Conservation (phyloP, 23 tunicate genomes). For the Aplidium turbinatum region DNA sequence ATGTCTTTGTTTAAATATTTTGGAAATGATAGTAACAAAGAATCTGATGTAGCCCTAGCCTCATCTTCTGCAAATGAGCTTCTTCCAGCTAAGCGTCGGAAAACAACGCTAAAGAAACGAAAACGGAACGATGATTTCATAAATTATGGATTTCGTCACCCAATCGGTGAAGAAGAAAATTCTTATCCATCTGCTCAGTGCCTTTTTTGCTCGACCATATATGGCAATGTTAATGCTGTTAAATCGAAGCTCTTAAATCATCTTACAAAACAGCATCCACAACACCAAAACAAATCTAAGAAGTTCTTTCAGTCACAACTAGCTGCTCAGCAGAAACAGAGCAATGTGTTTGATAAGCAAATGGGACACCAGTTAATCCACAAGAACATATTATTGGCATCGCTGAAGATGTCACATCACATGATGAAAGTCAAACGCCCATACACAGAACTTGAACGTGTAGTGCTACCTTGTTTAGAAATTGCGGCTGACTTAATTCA, state of each 20-base stretch:
- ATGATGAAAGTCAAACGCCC: constrained; percentile 24
- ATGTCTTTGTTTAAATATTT: too few species aligned
- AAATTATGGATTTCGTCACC: background rate
- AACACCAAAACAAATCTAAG: constrained; percentile 35
- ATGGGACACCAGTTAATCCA: background rate
- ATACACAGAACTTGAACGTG: constrained; percentile 30
- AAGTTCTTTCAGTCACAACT: constrained; percentile 10
- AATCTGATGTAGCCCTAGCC: too few species aligned
- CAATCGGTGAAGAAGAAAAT: background rate
- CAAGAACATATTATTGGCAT: background rate
- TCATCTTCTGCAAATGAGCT: too few species aligned
- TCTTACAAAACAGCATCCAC: constrained; percentile 5
- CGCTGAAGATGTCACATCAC: too few species aligned
- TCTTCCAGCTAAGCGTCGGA: too few species aligned
- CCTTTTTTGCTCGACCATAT: constrained; percentile 12
- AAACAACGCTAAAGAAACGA: constrained; percentile 4
- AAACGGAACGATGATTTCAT: constrained; percentile 20
- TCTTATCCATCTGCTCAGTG: constrained; percentile 18
- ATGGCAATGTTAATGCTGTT: constrained; percentile 1
- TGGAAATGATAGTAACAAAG: too few species aligned
- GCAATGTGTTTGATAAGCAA: background rate
- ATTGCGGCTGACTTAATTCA: constrained; percentile 21
- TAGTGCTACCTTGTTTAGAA: constrained; percentile 29
- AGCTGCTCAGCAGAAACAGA: background rate
- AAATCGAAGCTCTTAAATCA: constrained; percentile 8